Evolutionary conservation across 2,113 vertebrate species (phyloP).

Genomic region (Pachypanchax playfairii): DNA sequence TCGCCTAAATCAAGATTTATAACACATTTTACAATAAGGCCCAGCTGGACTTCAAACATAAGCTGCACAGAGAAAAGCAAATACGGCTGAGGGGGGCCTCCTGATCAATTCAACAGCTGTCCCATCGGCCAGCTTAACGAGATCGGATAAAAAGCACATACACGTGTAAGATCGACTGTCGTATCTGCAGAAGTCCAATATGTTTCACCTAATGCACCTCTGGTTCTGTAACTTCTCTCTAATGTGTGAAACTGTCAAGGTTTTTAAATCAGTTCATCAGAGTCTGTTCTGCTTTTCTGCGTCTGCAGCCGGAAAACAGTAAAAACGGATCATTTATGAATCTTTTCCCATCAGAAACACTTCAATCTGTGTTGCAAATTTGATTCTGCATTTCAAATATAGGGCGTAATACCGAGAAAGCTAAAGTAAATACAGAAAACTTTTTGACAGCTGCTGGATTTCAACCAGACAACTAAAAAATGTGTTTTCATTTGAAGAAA

Average conservation of each 20-base stretch:
- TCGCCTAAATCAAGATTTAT: slow-evolving; percentile 63
- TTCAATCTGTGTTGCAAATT: slow-evolving; percentile 2
- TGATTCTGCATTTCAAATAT: background rate
- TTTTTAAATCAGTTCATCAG: slow-evolving; percentile 25
- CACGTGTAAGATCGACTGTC: slow-evolving; percentile 19
- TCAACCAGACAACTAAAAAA: background rate
- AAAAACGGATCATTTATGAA: background rate
- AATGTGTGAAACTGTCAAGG: slow-evolving; percentile 15
- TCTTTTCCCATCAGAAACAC: background rate
- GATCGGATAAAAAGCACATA: slow-evolving; percentile 44
- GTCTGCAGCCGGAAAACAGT: background rate
- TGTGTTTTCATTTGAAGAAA: background rate
- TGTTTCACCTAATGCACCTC: slow-evolving; percentile 28
- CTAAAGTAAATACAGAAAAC: background rate
- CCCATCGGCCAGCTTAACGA: slow-evolving; percentile 42
- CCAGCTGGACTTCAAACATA: slow-evolving; percentile 64
- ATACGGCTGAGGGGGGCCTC: slow-evolving; percentile 27
- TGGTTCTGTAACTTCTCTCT: slow-evolving; percentile 14
- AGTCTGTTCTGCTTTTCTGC: background rate
- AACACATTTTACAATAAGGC: slow-evolving; percentile 58
- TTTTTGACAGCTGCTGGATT: slow-evolving; percentile 13
- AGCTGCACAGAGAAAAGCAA: slow-evolving; percentile 41
- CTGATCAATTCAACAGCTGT: slow-evolving; percentile 72
- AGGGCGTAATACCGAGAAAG: background rate
- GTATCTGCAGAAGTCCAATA: slow-evolving; percentile 20